phyloP scores from a whole-genome alignment of 2,113 vertebrate genomes.

The Coturnix japonica region DNA sequence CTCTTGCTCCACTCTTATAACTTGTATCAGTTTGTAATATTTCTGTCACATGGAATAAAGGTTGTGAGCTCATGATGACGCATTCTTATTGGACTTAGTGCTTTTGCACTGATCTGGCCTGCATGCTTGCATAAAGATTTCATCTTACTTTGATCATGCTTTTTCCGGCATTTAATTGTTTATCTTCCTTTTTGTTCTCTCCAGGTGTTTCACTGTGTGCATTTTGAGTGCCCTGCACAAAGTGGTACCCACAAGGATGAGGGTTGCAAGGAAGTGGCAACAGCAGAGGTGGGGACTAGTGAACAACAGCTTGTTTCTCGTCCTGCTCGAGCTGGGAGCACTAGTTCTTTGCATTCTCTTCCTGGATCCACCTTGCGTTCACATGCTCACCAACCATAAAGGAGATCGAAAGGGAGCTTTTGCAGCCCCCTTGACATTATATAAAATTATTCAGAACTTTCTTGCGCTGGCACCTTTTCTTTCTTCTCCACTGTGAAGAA shows the following conservation, averaged over 20 bases:
- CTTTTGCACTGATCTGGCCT: not conserved
- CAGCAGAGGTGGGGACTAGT: constrained; percentile 40
- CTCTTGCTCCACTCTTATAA: not conserved
- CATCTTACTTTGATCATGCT: not conserved
- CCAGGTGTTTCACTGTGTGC: constrained; percentile 98
- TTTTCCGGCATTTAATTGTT: not conserved
- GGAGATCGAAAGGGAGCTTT: constrained; percentile 13
- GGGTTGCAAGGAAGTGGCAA: constrained; percentile 75
- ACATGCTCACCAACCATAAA: constrained; percentile 58
- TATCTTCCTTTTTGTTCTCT: constrained; percentile 15
- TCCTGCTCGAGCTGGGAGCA: constrained; percentile 44
- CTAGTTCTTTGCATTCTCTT: constrained; percentile 61
- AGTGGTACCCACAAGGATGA: constrained; percentile 83
- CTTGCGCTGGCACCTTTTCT: constrained; percentile 25
- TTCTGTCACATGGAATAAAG: not conserved
- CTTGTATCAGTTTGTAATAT: not conserved
- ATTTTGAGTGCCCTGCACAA: constrained; percentile 96
- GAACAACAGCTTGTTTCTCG: constrained; percentile 63
- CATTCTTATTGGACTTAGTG: not conserved
- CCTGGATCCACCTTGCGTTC: constrained; percentile 42
- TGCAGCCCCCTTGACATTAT: not conserved
- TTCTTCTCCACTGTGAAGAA: constrained; percentile 1
- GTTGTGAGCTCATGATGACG: not conserved
- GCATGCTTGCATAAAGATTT: not conserved
- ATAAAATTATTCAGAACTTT: not conserved